phyloP scores from a whole-genome alignment of 2,113 vertebrate genomes.

The Chlorodrepanis virens region DNA sequence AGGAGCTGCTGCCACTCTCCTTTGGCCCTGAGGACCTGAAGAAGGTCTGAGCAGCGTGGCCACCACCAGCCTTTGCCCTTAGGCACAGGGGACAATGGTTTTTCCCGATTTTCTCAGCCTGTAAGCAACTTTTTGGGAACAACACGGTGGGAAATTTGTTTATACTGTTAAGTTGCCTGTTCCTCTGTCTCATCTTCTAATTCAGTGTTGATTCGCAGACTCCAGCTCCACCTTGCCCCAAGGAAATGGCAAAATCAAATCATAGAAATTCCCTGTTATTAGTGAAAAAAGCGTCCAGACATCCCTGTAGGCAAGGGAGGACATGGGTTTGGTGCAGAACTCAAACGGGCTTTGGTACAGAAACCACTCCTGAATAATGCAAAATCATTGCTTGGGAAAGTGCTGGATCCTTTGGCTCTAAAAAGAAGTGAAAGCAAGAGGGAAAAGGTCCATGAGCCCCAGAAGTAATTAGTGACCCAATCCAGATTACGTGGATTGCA shows the following conservation, averaged over 20 bases:
- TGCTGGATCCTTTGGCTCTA: background rate
- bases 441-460: background rate
- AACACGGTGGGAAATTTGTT: background rate
- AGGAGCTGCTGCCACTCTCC: constrained; percentile 83
- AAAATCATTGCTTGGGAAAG: background rate
- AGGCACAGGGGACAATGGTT: background rate
- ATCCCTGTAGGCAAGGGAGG: background rate
- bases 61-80: background rate
- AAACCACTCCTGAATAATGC: background rate
- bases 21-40: constrained; percentile 84
- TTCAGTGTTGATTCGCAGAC: background rate
- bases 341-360: background rate
- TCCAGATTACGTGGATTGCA: background rate
- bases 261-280: background rate
- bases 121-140: background rate
- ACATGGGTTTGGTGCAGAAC: background rate
- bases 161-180: background rate
- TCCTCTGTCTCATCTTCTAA: background rate
- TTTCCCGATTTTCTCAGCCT: background rate
- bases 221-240: fast-evolving
- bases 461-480: background rate
- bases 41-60: constrained; percentile 38
- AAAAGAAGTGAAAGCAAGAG: background rate
- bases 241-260: background rate
- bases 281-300: background rate